Evolutionary conservation across 2,797 vertebrate genomes (phyloP).

Genomic region (Champsocephalus esox): DNA sequence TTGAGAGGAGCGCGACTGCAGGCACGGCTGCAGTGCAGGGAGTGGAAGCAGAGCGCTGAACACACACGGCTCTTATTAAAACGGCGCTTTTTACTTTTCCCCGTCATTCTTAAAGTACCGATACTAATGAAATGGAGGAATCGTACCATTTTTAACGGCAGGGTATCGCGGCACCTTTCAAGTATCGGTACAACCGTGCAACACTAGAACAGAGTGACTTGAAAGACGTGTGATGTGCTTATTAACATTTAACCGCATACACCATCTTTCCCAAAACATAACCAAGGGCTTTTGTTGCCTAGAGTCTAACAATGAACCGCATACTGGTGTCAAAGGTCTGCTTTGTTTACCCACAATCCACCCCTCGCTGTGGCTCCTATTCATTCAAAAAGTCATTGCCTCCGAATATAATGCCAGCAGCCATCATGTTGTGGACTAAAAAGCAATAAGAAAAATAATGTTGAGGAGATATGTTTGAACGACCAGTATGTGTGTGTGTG

Average conservation of each 20-base stretch:
- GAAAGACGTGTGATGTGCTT: neutral
- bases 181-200: too few species aligned
- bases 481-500: conserved; percentile 5
- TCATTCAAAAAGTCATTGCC: neutral
- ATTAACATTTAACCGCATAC: neutral
- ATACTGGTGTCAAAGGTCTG: neutral
- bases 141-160: too few species aligned
- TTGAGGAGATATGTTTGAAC: neutral
- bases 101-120: too few species aligned
- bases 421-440: neutral
- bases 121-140: too few species aligned
- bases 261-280: too few species aligned
- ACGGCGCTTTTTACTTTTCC: too few species aligned
- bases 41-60: too few species aligned
- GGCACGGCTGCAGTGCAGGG: too few species aligned
- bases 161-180: too few species aligned
- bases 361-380: neutral
- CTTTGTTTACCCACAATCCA: neutral
- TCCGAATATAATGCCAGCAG: neutral
- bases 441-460: neutral
- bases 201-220: neutral
- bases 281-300: neutral
- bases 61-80: too few species aligned
- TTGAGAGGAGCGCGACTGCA: too few species aligned
- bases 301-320: neutral